Evolutionary conservation across 2,113 vertebrate species (phyloP).

Genomic region (Notechis scutatus): DNA sequence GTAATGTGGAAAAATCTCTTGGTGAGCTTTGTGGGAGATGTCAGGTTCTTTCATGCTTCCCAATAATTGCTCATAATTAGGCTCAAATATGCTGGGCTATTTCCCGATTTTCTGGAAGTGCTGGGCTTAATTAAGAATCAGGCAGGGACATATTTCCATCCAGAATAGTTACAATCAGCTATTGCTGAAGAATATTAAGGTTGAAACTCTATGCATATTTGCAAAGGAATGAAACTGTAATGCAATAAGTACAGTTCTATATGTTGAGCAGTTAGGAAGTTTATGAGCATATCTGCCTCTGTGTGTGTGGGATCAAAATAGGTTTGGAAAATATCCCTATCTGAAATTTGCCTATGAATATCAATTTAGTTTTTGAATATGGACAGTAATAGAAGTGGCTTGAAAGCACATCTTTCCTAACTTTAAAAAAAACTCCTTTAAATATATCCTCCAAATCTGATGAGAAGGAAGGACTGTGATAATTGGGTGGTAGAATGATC

Average conservation of each 20-base stretch:
- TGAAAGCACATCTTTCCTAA: background rate
- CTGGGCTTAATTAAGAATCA: background rate
- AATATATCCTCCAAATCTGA: background rate
- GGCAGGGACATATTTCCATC: background rate
- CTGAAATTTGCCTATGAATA: background rate
- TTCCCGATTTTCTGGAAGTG: background rate
- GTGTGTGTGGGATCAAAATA: background rate
- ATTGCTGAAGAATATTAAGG: background rate
- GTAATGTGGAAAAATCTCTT: background rate
- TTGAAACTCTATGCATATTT: background rate
- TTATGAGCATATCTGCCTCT: background rate
- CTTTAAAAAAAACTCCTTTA: background rate
- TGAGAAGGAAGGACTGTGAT: background rate
- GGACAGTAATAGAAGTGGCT: background rate
- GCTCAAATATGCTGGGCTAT: background rate
- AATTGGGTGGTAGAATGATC: background rate
- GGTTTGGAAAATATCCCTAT: background rate
- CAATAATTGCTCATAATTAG: background rate
- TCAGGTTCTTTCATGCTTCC: too few species aligned
- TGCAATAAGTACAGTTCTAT: background rate
- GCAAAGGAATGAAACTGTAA: background rate
- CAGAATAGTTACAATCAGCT: background rate
- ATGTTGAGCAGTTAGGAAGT: background rate
- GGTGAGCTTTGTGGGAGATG: background rate
- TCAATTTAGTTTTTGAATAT: background rate